Conservation (phyloP, 1,140 invertebrate genomes). For the Monochamus saltuarius region DNA sequence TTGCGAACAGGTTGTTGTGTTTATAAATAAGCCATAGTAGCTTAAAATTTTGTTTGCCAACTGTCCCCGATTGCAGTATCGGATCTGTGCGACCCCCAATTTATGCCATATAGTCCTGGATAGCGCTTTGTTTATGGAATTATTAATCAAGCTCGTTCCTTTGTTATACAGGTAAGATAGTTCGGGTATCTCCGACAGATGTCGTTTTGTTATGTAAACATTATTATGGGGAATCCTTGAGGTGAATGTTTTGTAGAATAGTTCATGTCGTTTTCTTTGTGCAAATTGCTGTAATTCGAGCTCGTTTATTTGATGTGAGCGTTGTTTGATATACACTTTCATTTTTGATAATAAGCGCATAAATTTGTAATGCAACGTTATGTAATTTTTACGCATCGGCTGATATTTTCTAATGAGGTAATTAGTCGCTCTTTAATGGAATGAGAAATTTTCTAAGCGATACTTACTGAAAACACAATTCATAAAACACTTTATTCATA, state of each 20-base stretch:
- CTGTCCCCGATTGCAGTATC: not conserved
- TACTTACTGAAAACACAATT: too few species aligned
- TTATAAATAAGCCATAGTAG: not conserved
- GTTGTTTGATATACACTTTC: too few species aligned
- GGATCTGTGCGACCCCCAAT: slow-evolving; percentile 2
- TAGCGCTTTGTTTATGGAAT: slow-evolving; percentile 10
- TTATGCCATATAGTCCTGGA: slow-evolving; percentile 6
- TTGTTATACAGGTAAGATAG: slow-evolving; percentile 38
- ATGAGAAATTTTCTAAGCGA: too few species aligned
- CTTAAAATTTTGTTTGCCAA: not conserved
- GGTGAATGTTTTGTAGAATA: slow-evolving; percentile 1
- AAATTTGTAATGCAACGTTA: too few species aligned
- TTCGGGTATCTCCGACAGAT: slow-evolving; percentile 29
- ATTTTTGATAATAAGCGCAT: too few species aligned
- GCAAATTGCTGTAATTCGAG: too few species aligned
- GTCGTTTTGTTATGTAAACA: slow-evolving; percentile 46
- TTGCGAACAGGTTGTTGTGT: not conserved
- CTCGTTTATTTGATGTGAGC: too few species aligned
- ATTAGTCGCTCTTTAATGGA: too few species aligned
- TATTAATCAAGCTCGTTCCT: slow-evolving; percentile 32
- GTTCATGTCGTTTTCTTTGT: too few species aligned
- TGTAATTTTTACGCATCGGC: too few species aligned
- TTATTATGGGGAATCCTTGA: slow-evolving; percentile 10
- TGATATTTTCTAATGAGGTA: too few species aligned
- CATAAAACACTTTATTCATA: too few species aligned